Evolutionary conservation across 1,140 invertebrate genomes (phyloP), one percentile per base, ranked within the genome.

Genomic region (Drosophila lacertosa): DNA sequence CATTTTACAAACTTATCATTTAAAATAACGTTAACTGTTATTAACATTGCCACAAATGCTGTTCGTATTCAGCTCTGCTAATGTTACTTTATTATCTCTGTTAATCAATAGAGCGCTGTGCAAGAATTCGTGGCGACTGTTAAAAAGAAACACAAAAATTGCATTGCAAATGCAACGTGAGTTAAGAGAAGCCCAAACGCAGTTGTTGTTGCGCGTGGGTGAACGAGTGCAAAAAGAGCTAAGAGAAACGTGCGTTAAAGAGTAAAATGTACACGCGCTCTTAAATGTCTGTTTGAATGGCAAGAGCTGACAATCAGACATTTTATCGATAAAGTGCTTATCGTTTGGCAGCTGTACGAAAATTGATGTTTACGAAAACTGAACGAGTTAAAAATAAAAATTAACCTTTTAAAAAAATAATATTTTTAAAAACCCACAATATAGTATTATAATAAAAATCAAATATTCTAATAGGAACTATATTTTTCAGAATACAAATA

Each of bases 81-180:
- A 22, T 69, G 66, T 64, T 24, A 39, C 2, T n/a, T 11, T 4
- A 6, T 1, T 35, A 16, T 4, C 0, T 1, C 9, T 33, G 47
- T 33, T 50, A 2, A 2, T 15, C 26, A 54, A 54, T 35, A 40
- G 9, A 4, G 2, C 1, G 7, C 55, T 58, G 40, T 45, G 10
- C 13, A 47, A 24, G 1, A 45, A 29, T 39, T 10, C 11, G 15
- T 7, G 15, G 40, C 1, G 16, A n/a, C 29, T 24, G 29, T 44
- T 32, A 44, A 59, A 18, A 42, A 44, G n/a, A 6, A 13, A 4
- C 4, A 1, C 4, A 7, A 18, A n/a, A 7, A 13, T 11, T 70
- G 60, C 45, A 65, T 24, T 24, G 35, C 47, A 58, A 65, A 65
- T 70, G 67, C 67, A 70, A 44, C 59, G 66, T 57, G 62, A 54